Percentiles rank a stretch among this genome's conserved stretches.
Conservation (phyloP, 2,888 invertebrate genomes). For the Meganola albula region DNA sequence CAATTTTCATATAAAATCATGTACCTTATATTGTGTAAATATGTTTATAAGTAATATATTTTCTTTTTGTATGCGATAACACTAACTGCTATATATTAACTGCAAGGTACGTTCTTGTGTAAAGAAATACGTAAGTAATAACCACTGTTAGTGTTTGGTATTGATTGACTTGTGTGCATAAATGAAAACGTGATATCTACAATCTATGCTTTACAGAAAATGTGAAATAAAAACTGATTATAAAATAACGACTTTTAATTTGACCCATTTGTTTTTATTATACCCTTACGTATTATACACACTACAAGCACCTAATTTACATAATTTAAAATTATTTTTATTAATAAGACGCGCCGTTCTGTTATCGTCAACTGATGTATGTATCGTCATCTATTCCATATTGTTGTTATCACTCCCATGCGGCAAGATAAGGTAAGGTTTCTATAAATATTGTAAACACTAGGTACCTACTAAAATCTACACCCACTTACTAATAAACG, state of each 20-base stretch:
- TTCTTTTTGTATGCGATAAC: conserved; percentile 67
- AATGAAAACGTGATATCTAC: conserved; percentile 77
- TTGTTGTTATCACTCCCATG: too few species aligned
- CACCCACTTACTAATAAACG: too few species aligned
- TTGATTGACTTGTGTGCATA: conserved; percentile 74
- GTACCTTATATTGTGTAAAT: conserved; percentile 75
- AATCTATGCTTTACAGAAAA: conserved; percentile 76
- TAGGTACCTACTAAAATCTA: too few species aligned
- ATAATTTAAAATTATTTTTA: too few species aligned
- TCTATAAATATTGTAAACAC: too few species aligned
- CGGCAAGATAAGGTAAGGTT: too few species aligned
- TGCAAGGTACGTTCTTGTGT: conserved; percentile 66
- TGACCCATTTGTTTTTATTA: too few species aligned
- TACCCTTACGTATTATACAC: too few species aligned
- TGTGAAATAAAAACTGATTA: conserved; percentile 75
- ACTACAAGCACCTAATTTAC: too few species aligned
- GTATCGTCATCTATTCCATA: too few species aligned
- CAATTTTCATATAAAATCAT: conserved; percentile 75
- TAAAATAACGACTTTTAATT: conserved; percentile 32
- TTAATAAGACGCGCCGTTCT: too few species aligned
- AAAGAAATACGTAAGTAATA: conserved; percentile 66
- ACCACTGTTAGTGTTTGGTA: conserved; percentile 59
- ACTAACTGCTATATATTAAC: conserved; percentile 70
- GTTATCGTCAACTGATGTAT: too few species aligned
- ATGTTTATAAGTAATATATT: conserved; percentile 71